Evolutionary conservation across 2,797 vertebrate genomes (phyloP).

Genomic region (Gobionotothen gibberifrons): DNA sequence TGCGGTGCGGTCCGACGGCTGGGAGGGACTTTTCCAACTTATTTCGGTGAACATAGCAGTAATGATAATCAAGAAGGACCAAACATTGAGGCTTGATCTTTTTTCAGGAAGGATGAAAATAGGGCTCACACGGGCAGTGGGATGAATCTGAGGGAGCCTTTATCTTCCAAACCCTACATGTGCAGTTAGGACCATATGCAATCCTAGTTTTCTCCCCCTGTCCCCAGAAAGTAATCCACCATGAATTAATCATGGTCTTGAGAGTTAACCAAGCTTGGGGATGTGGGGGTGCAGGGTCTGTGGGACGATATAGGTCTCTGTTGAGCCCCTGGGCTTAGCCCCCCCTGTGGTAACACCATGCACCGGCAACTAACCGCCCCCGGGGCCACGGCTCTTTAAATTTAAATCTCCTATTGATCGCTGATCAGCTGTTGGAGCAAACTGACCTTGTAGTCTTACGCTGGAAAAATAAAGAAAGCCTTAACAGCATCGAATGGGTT

Average conservation of each 20-base stretch:
- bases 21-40: constrained; percentile 52
- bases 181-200: constrained; percentile 72
- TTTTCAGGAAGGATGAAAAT: constrained; percentile 46
- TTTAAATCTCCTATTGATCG: constrained; percentile 87
- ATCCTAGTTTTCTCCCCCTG: constrained; percentile 69
- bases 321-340: constrained; percentile 79
- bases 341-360: constrained; percentile 71
- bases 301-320: constrained; percentile 75
- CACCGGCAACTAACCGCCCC: constrained; percentile 71
- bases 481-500: constrained; percentile 73
- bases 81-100: constrained; percentile 57
- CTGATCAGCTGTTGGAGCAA: constrained; percentile 84
- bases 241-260: constrained; percentile 88
- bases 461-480: constrained; percentile 82
- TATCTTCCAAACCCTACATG: constrained; percentile 75
- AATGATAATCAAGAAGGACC: constrained; percentile 60
- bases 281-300: constrained; percentile 60
- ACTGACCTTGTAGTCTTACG: constrained; percentile 81
- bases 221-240: constrained; percentile 85
- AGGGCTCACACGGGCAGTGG: constrained; percentile 46
- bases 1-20: constrained; percentile 26
- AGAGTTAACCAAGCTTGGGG: constrained; percentile 85
- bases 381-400: constrained; percentile 82
- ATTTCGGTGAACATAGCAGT: constrained; percentile 38
- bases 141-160: constrained; percentile 75